Conservation (phyloP, 2,888 invertebrate species). For the Campopleginae sp. region DNA sequence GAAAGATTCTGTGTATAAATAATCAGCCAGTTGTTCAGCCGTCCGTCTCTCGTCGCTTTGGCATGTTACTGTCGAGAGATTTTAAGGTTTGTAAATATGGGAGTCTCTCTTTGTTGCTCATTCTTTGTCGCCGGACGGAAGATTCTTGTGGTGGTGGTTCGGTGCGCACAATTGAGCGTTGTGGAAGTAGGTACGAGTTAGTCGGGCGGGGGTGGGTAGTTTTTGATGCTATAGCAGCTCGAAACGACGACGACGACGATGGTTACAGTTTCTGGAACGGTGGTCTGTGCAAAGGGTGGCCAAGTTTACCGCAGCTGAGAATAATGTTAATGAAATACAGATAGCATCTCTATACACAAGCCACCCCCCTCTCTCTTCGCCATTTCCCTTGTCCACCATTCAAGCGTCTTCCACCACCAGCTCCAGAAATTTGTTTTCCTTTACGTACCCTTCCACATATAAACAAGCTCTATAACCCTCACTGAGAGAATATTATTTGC, state of each 20-base stretch:
- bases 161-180: slow-evolving; percentile 75
- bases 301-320: slow-evolving; percentile 80
- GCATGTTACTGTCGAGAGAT: slow-evolving; percentile 3
- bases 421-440: slow-evolving; percentile 77
- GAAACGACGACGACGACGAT: slow-evolving; percentile 50
- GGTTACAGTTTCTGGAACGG: slow-evolving; percentile 62
- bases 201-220: slow-evolving; percentile 47
- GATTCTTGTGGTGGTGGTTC: slow-evolving; percentile 68
- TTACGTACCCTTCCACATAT: slow-evolving; percentile 47
- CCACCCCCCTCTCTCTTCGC: slow-evolving; percentile 44
- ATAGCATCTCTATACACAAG: slow-evolving; percentile 82
- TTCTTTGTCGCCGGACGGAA: slow-evolving; percentile 43
- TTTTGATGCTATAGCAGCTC: slow-evolving; percentile 37
- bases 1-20: slow-evolving; percentile 39
- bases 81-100: background rate
- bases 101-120: slow-evolving; percentile 15
- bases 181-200: slow-evolving; percentile 63
- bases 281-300: slow-evolving; percentile 67
- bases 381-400: slow-evolving; percentile 41
- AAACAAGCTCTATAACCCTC: slow-evolving; percentile 38
- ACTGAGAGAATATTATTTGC: slow-evolving; percentile 59
- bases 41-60: slow-evolving; percentile 32
- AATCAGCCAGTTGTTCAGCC: slow-evolving; percentile 38
- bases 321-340: slow-evolving; percentile 84
- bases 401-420: slow-evolving; percentile 62